A percentile compares a stretch with the other conserved stretches of the same genome.
Conservation (phyloP, 2,888 invertebrate genomes). For the Pollenia angustigena region DNA sequence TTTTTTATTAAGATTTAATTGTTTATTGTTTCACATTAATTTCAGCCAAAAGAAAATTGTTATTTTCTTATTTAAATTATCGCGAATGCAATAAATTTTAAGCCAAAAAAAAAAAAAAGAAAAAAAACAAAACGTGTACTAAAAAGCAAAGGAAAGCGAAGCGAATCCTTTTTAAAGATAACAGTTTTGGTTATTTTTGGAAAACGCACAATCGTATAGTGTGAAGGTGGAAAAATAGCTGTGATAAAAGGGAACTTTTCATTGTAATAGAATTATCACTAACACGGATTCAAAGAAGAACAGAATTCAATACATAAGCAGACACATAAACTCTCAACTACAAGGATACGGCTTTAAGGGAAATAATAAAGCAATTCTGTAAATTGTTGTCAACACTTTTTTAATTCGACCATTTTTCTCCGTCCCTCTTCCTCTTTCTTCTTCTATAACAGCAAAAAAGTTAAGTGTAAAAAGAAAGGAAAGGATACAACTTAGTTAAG, state of each 20-base stretch:
- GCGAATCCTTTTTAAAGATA: constrained; percentile 55
- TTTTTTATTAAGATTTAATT: constrained; percentile 68
- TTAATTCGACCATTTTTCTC: constrained; percentile 11
- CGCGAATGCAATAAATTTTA: constrained; percentile 68
- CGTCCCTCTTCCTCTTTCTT: neutral
- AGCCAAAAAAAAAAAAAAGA: neutral
- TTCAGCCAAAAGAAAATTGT: constrained; percentile 60
- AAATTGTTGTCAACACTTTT: constrained; percentile 72
- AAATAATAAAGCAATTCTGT: constrained; percentile 70
- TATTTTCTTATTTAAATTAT: constrained; percentile 70
- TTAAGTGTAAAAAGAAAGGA: neutral
- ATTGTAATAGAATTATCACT: constrained; percentile 42
- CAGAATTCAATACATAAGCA: neutral
- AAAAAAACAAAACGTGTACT: neutral
- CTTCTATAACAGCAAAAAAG: neutral
- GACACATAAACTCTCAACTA: neutral
- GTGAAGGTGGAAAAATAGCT: constrained; percentile 44
- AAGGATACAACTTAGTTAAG: neutral
- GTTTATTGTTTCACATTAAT: constrained; percentile 63
- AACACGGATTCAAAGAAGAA: neutral
- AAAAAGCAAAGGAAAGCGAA: constrained; percentile 33
- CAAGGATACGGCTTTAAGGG: constrained; percentile 12
- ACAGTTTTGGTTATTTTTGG: constrained; percentile 39
- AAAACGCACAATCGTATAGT: constrained; percentile 29
- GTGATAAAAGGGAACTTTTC: constrained; percentile 38